A percentile compares a stretch with the other conserved stretches of the same genome.
Evolutionary conservation across 2,888 invertebrate species (phyloP).

Genomic region (Leucophenga montana): DNA sequence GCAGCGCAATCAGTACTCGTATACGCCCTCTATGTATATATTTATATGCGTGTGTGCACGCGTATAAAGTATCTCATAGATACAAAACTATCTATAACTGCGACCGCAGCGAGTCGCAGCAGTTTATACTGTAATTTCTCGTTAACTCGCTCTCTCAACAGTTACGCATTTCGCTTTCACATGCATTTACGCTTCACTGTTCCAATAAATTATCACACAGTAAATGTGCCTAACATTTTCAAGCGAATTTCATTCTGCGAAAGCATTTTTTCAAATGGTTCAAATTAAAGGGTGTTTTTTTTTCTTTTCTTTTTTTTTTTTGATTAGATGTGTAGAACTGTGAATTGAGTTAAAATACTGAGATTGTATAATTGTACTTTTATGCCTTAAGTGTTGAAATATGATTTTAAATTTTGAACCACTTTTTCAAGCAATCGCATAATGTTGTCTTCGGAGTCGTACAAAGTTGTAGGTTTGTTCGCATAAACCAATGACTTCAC

Average conservation of each 20-base stretch:
- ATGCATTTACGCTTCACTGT: conserved; percentile 58
- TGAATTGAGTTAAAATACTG: neutral
- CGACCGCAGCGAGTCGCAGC: no score
- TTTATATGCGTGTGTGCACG: neutral
- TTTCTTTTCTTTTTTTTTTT: no score
- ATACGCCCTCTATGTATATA: neutral
- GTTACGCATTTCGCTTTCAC: conserved; percentile 23
- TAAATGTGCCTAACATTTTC: neutral
- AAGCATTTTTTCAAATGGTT: no score
- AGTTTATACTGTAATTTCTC: neutral
- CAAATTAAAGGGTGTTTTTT: no score
- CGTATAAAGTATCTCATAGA: neutral
- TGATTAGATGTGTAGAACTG: no score
- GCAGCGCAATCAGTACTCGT: conserved; percentile 4
- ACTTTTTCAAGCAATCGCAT: no score
- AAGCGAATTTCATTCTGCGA: neutral
- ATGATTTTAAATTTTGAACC: no score
- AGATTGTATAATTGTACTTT: no score
- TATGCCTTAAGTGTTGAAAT: no score
- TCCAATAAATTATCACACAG: conserved; percentile 50
- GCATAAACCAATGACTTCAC: no score
- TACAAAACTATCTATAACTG: neutral
- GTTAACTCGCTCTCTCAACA: conserved; percentile 1
- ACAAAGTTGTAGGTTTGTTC: no score
- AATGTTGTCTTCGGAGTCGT: no score